These are phyloP conservation scores for Hydractinia echinata DNA, from an alignment of 30 jellyfish, hydroid and myxozoan species.

Conservation along the genomic window DNA sequence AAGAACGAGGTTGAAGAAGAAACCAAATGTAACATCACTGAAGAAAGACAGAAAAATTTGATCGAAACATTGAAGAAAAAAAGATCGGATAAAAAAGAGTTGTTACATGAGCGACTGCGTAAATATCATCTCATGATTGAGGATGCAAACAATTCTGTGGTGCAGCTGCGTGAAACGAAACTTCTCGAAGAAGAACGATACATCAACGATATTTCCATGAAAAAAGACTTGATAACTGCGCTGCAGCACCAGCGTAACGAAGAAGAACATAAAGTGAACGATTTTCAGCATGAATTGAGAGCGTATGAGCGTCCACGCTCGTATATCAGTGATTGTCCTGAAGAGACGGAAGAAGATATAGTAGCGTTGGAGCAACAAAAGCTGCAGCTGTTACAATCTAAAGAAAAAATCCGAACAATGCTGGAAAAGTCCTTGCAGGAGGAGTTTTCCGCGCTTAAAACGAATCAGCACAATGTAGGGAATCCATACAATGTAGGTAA, in stretches of 20 bases:
- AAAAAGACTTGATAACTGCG: not conserved
- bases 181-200: not conserved
- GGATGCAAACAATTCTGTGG: not conserved
- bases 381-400: constrained; percentile 49
- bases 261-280: not conserved
- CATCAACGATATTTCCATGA: not conserved
- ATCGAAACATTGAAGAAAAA: not conserved
- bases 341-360: constrained; percentile 38
- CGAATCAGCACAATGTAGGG: not conserved
- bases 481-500: not conserved
- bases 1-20: not conserved
- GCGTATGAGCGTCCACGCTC: constrained; percentile 19
- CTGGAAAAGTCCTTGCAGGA: constrained; percentile 32
- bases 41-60: not conserved
- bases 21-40: not conserved
- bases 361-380: constrained; percentile 15
- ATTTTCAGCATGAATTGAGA: not conserved
- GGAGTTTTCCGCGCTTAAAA: constrained; percentile 1
- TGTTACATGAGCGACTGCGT: not conserved
- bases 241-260: not conserved
- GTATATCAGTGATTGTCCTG: constrained; percentile 29
- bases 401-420: constrained; percentile 43
- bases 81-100: not conserved
- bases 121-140: not conserved
- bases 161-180: not conserved